Conservation (phyloP, 2,113 vertebrate genomes). For the Scomber japonicus region DNA sequence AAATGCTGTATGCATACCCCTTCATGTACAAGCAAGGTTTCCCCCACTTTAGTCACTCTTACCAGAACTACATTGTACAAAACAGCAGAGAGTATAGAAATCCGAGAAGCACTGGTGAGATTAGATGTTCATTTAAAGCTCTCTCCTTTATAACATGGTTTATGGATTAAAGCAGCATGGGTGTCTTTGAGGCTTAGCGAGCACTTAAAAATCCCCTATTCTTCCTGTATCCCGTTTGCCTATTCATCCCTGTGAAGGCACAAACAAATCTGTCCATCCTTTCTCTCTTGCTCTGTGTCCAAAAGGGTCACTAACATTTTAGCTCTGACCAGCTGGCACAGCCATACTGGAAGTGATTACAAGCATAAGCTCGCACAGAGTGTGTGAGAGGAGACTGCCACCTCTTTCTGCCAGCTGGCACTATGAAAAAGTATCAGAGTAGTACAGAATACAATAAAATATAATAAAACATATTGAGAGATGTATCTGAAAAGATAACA, state of each 20-base stretch:
- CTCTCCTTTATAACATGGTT: slow-evolving; percentile 64
- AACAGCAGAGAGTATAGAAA: slow-evolving; percentile 24
- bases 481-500: background rate
- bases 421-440: slow-evolving; percentile 1
- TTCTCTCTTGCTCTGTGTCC: slow-evolving; percentile 42
- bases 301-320: slow-evolving; percentile 64
- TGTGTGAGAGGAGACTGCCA: slow-evolving; percentile 33
- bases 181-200: slow-evolving; percentile 73
- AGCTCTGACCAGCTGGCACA: slow-evolving; percentile 60
- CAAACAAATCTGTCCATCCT: slow-evolving; percentile 68
- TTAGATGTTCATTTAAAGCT: slow-evolving; percentile 73
- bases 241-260: slow-evolving; percentile 61
- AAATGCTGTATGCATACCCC: background rate
- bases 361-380: slow-evolving; percentile 55
- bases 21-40: background rate
- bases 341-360: slow-evolving; percentile 63
- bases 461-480: background rate
- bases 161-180: slow-evolving; percentile 71
- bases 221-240: slow-evolving; percentile 57
- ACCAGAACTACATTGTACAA: background rate
- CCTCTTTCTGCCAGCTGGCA: slow-evolving; percentile 42
- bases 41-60: background rate
- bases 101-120: slow-evolving; percentile 54
- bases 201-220: slow-evolving; percentile 72
- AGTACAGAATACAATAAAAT: background rate